phyloP scores from a whole-genome alignment of 1,140 invertebrate species.

The Pseudoatta argentina region DNA sequence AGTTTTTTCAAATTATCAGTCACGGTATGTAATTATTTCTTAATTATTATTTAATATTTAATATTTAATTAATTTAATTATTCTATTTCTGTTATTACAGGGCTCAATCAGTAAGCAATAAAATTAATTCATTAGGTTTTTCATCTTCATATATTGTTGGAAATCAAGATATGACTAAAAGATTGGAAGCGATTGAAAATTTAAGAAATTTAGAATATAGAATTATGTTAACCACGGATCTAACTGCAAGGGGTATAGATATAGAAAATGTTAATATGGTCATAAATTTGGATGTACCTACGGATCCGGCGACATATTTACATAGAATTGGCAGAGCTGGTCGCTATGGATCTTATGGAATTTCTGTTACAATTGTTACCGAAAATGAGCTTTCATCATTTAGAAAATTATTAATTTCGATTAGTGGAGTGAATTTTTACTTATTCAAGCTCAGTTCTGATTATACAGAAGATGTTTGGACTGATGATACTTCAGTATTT shows the following conservation, averaged over 20 bases:
- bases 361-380: constrained; percentile 90
- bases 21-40: constrained; percentile 86
- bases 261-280: constrained; percentile 96
- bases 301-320: constrained; percentile 95
- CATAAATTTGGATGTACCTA: constrained; percentile 96
- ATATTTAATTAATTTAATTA: constrained; percentile 1
- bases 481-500: constrained; percentile 73
- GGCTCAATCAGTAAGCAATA: constrained; percentile 91
- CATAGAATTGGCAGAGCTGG: constrained; percentile 98
- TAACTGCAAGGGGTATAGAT: constrained; percentile 96
- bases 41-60: constrained; percentile 35
- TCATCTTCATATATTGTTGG: constrained; percentile 91
- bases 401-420: constrained; percentile 86
- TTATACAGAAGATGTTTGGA: constrained; percentile 83
- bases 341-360: constrained; percentile 93
- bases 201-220: constrained; percentile 93
- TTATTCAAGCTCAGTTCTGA: constrained; percentile 85
- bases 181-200: constrained; percentile 91
- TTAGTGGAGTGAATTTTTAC: constrained; percentile 86
- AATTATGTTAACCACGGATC: constrained; percentile 96
- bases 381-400: constrained; percentile 88
- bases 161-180: constrained; percentile 91
- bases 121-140: constrained; percentile 90
- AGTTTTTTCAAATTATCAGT: constrained; percentile 96
- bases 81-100: constrained; percentile 78